A percentile compares a stretch with the other conserved stretches of the same genome.
Conservation (phyloP, 2,113 vertebrate species). For the Lycocorax pyrrhopterus region DNA sequence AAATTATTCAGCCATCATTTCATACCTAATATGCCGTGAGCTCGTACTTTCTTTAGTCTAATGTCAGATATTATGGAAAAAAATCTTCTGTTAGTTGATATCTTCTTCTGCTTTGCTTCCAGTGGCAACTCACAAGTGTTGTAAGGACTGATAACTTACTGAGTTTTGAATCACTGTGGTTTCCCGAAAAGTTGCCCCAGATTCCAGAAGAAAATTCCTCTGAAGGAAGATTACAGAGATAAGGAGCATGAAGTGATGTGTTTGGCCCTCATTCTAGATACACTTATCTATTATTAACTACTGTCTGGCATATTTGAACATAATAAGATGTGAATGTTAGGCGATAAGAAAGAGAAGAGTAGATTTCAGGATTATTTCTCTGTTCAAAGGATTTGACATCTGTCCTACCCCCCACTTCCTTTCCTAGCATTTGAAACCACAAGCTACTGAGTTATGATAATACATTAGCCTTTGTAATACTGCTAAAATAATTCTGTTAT, state of each 20-base stretch:
- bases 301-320: constrained; percentile 46
- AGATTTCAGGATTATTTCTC: constrained; percentile 48
- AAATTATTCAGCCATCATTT: neutral
- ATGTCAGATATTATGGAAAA: neutral
- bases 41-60: constrained; percentile 13
- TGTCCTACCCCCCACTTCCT: neutral
- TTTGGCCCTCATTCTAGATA: constrained; percentile 8
- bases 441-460: neutral
- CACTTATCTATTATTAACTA: constrained; percentile 34
- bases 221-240: constrained; percentile 41
- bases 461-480: neutral
- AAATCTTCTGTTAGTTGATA: neutral
- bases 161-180: neutral
- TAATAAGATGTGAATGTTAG: constrained; percentile 47
- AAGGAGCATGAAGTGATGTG: constrained; percentile 7
- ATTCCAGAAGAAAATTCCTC: constrained; percentile 51
- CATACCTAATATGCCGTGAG: neutral
- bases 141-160: neutral
- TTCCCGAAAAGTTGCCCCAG: constrained; percentile 12
- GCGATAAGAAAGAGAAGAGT: constrained; percentile 10
- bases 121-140: neutral
- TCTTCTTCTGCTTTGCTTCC: constrained; percentile 41
- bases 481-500: neutral
- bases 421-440: neutral
- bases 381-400: neutral